Evolutionary conservation across 2,888 invertebrate genomes (phyloP).

Genomic region (Ecdyonurus torrentis): DNA sequence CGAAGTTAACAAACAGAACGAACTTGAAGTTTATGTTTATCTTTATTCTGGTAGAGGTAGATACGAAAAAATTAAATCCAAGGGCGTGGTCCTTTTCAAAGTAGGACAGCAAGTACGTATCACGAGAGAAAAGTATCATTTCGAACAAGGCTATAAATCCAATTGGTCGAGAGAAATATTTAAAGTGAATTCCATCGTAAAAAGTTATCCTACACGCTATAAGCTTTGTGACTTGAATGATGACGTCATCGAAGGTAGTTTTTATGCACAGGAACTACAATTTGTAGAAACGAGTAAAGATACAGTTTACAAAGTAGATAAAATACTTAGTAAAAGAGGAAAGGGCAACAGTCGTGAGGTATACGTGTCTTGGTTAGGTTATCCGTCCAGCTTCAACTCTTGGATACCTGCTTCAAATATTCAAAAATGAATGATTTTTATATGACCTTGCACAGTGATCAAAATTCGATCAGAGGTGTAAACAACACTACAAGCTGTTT

Average conservation of each 20-base stretch:
- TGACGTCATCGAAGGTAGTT: conserved; percentile 15
- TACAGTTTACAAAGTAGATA: conserved; percentile 13
- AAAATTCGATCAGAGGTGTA: conserved; percentile 16
- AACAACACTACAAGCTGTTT: conserved; percentile 17
- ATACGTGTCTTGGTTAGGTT: too few species aligned
- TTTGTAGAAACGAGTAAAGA: conserved; percentile 8
- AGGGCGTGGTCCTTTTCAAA: too few species aligned
- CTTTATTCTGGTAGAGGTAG: not conserved
- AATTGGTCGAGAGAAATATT: conserved; percentile 18
- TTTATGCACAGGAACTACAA: conserved; percentile 16
- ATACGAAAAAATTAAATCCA: not conserved
- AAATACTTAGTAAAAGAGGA: conserved; percentile 13
- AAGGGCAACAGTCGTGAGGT: conserved; percentile 10
- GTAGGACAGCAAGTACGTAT: conserved; percentile 11
- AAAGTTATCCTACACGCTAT: conserved; percentile 15
- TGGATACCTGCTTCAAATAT: conserved; percentile 12
- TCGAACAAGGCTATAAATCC: conserved; percentile 15
- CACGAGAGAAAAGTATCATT: conserved; percentile 13
- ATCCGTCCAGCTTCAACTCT: too few species aligned
- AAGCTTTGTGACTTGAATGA: conserved; percentile 15
- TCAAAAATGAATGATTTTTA: conserved; percentile 14
- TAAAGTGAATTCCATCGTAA: conserved; percentile 12
- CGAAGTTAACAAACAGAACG: not conserved
- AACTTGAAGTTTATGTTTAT: not conserved
- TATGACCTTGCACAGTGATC: conserved; percentile 15